Base-by-base conservation (phyloP, 2,888 invertebrate genomes). In the Eupithecia vulgata region DNA sequence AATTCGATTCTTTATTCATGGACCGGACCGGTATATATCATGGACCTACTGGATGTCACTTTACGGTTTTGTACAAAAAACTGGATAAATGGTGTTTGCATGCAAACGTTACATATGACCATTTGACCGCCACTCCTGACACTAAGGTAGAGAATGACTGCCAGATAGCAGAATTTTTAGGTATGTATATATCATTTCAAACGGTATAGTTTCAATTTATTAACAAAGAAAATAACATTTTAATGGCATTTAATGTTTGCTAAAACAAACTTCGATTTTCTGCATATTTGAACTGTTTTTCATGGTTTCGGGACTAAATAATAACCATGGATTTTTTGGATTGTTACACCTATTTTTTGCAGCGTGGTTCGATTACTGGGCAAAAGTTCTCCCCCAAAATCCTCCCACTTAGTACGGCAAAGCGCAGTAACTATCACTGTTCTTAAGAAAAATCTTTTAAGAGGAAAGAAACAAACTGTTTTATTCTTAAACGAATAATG, bases 1-100 rank as follows among this genome's bases (percentile, higher is more conserved):
- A 77, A 79, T 77, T 71, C 73, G 71, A 77, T 79, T 77, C 73
- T 75, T 72, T 76, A 79, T 79, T 79, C 79, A 79, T 79, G 76
- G 77, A 72, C 64, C 68, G 62, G 64, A 42, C 57, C 64, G 52
- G 57, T 64, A 68, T 72, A 64, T 57, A 72, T 64, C 57, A 25
- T 25, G 57, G n/a, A 21, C 25, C 21, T 57, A 21, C 57, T 57
- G 57, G 21, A 21, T 57, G 25, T 25, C 57, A 25, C 57, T 25
- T 57, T 57, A 12, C 25, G 57, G 57, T 25, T 57, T 25, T 25
- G 57, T 57, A 5, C 25, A 57, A 45, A 48, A 57, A 57, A 57
- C 52, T 57, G 57, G 5, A 57, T 25, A 57, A 57, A 25, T 25
- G 21, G 57, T 57, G 25, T 57, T 25, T 45, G 45, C 15, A 25